A percentile compares a stretch with the other conserved stretches of the same genome.
These are phyloP conservation scores for Congeria kusceri DNA, from an alignment of 2,888 invertebrate species.

Conservation along the genomic window DNA sequence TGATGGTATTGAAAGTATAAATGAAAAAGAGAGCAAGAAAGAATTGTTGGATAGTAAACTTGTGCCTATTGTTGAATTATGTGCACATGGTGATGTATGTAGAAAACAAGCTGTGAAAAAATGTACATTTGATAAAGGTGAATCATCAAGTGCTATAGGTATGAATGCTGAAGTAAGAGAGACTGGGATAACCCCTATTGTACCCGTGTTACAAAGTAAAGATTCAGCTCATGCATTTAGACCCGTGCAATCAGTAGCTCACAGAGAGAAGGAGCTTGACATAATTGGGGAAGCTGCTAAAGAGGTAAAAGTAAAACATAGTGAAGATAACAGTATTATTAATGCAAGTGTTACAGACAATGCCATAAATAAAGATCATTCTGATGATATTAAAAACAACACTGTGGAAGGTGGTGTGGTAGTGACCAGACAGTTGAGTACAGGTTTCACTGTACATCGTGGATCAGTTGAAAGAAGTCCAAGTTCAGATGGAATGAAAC, in stretches of 20 bases:
- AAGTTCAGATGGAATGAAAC: constrained; percentile 35
- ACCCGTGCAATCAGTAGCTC: not conserved
- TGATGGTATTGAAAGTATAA: not conserved
- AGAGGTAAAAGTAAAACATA: not conserved
- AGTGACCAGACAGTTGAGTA: constrained; percentile 61
- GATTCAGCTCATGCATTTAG: not conserved
- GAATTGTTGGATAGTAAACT: not conserved
- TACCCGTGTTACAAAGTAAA: constrained; percentile 1
- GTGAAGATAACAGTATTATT: not conserved
- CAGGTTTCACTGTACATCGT: constrained; percentile 53
- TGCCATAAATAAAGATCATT: constrained; percentile 4
- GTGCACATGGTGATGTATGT: not conserved
- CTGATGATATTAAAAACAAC: not conserved
- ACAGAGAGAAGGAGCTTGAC: not conserved
- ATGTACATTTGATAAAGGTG: too few species aligned
- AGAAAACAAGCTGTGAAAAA: not conserved
- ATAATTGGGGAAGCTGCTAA: not conserved
- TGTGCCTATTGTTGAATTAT: not conserved
- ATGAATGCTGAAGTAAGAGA: too few species aligned
- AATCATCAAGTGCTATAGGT: too few species aligned
- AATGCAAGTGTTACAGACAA: not conserved
- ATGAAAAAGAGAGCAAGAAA: constrained; percentile 1
- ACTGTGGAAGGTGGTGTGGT: too few species aligned
- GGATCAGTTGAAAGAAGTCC: constrained; percentile 27
- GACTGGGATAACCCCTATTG: not conserved